Evolutionary conservation across 1,140 invertebrate species (phyloP), one percentile per base, ranked within the genome.

Genomic region (Nomia melanderi): DNA sequence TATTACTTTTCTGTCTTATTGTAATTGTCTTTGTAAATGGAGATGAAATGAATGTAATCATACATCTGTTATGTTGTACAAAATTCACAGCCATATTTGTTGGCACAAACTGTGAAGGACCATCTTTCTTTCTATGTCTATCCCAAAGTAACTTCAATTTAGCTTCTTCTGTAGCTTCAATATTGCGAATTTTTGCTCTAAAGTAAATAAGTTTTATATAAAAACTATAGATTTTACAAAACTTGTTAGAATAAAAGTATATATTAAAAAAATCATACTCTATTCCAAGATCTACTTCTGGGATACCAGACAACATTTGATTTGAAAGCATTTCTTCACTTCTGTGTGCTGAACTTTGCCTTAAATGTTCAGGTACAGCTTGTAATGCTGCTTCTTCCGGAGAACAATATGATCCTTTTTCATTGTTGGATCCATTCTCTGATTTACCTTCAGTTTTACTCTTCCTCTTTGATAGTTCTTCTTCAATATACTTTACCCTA

Each of bases 271-370:
- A 17, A 7, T 71, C 94, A 93, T 93, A 96, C 95, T 99, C 98
- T 84, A 99, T 99, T 47, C 99, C 99, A 54, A 99, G 93, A 93
- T 99, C 99, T 2, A 99, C 97, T 94, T 99, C 99, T n/a, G 99
- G 99, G 81, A 99, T 99, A 69, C 99, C 99, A 89, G 97, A 99
- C 3, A 99, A 93, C 99, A 99, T 99, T 94, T 99, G 99, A 94
- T 99, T 99, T 8, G 98, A 99, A 81, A 99, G 95, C 97, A 99
- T 99, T 93, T 99, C 99, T 92, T 99, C 98, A 23, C 97, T 98
- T 87, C 94, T 89, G 77, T 97, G 97, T 2, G 95, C 94, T 12
- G 96, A 96, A 20, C 96, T 96, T 82, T 95, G 95, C 86, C 95
- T 93, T 60, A 99, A 93, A 92, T 99, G 96, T 87, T 98, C 96